Conservation (phyloP, 35 echinoderm and acorn worm species). For the Strongylocentrotus purpuratus region DNA sequence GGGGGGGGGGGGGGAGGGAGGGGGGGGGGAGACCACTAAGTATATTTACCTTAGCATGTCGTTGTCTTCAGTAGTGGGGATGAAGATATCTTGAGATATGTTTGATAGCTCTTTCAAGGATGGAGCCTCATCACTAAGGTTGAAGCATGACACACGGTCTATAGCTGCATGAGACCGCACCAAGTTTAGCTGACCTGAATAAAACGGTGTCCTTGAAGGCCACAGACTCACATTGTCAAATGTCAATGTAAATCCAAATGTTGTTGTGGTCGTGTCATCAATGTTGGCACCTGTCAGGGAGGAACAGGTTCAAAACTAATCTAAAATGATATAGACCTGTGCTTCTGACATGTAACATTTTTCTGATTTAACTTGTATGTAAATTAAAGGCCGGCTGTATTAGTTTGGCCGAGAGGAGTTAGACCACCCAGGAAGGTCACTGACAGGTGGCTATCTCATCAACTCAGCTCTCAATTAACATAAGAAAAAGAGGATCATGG, state of each 20-base stretch:
- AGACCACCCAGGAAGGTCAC: too few species aligned
- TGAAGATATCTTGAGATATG: not conserved
- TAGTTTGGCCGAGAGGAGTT: too few species aligned
- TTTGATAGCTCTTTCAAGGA: not conserved
- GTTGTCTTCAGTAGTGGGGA: not conserved
- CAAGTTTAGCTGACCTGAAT: not conserved
- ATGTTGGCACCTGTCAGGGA: not conserved
- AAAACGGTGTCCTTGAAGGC: not conserved
- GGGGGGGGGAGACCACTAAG: not conserved
- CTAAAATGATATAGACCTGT: too few species aligned
- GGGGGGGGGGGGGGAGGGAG: too few species aligned
- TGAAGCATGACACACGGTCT: constrained; percentile 29
- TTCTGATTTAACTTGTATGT: too few species aligned
- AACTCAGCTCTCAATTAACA: too few species aligned
- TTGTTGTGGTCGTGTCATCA: not conserved
- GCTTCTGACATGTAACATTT: too few species aligned
- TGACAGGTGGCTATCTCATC: too few species aligned
- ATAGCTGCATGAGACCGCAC: not conserved
- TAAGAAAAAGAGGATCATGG: too few species aligned
- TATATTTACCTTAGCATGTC: not conserved
- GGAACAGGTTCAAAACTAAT: too few species aligned
- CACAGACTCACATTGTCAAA: not conserved
- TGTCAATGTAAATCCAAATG: constrained; percentile 32
- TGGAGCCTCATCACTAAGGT: constrained; percentile 21
- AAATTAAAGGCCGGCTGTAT: too few species aligned